Evolutionary conservation across 2,888 invertebrate genomes (phyloP), one percentile per base, ranked within the genome.

Genomic region (Drosophila flavopinicola): DNA sequence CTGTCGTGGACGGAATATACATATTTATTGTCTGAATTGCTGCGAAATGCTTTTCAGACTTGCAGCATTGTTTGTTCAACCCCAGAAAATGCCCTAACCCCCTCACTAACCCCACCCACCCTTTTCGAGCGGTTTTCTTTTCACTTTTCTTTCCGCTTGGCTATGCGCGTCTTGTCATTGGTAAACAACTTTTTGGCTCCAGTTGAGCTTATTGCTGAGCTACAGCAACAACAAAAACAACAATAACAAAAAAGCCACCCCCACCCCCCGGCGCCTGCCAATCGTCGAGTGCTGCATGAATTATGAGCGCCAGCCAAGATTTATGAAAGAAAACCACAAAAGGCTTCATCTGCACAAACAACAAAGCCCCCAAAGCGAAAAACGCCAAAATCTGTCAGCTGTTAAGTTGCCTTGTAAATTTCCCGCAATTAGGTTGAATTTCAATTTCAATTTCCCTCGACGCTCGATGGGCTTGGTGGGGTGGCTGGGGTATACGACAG

Each of bases 381-480:
- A 61, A 70, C 58, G 58, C 49, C 57, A 71, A 80, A 79, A 78
- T 73, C 71, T 78, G 79, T 83, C 84, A 85, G 80, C 78, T 78
- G 85, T 75, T 77, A 71, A 79, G 79, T 75, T 72, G 75, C 74
- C 79, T 78, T 85, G 86, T 84, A 86, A 89, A 89, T 89, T 87
- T 87, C 63, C 75, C 71, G 86, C 89, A 89, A 89, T 89, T 89
- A 89, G 89, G 88, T 89, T 89, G 88, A 78, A 87, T 89, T 88
- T 89, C 89, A 78, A 87, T 89, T 88, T 89, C 89, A 89, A 89
- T 89, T 88, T 88, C 66, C 75, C 51, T 54, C 35, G 29, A 49
- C 24, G 58, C 39, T 27, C 27, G 29, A 6, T 20, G 42, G 3
- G 9, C n/a, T n/a, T n/a, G n/a, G n/a, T n/a, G 9, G 23, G 4